Percentiles rank a stretch among this genome's conserved stretches.
Evolutionary conservation across 2,113 vertebrate species (phyloP).

Genomic region (Dermatemys mawii): DNA sequence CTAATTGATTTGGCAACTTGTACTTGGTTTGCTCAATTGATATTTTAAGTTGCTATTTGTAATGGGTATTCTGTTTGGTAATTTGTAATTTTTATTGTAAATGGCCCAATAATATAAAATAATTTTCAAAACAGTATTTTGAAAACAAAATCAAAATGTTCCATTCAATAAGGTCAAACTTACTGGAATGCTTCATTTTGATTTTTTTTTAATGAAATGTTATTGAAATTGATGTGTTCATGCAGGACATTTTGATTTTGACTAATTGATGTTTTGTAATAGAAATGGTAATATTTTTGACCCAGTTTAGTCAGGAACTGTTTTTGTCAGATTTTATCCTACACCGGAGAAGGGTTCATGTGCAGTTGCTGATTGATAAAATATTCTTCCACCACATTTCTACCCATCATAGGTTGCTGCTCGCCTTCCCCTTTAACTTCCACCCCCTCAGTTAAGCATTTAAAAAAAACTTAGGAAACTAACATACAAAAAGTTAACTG

Average conservation of each 20-base stretch:
- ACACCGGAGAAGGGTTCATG: background rate
- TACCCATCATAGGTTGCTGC: background rate
- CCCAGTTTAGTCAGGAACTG: background rate
- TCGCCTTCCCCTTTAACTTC: background rate
- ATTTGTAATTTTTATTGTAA: background rate
- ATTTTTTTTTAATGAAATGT: background rate
- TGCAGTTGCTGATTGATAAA: background rate
- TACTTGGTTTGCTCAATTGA: background rate
- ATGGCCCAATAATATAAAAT: background rate
- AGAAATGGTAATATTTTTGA: background rate
- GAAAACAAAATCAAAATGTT: background rate
- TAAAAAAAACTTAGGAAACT: background rate
- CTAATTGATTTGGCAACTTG: background rate
- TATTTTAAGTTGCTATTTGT: background rate
- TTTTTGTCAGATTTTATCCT: background rate
- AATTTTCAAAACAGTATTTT: background rate
- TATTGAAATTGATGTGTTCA: constrained; percentile 8
- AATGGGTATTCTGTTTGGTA: background rate
- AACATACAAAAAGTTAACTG: background rate
- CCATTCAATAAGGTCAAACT: background rate
- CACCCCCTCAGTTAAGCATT: background rate
- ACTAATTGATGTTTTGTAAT: background rate
- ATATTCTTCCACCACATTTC: background rate
- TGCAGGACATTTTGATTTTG: background rate
- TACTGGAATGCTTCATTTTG: background rate